Evolutionary conservation across 2,113 vertebrate genomes (phyloP).

Genomic region (Larimichthys crocea): DNA sequence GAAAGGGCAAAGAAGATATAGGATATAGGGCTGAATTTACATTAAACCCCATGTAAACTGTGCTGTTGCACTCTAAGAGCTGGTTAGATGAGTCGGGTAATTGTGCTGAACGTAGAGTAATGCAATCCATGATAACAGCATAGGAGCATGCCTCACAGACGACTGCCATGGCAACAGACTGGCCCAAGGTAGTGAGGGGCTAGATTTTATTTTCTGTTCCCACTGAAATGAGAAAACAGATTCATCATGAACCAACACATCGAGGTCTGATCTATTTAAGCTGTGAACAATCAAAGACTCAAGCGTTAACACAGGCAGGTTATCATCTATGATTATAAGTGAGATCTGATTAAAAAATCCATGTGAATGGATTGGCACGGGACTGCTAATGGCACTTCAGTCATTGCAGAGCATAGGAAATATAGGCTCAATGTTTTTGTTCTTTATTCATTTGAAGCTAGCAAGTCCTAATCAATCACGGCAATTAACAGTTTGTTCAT

Average conservation of each 20-base stretch:
- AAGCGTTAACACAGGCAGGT: constrained; percentile 24
- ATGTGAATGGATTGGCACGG: background rate
- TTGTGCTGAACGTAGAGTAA: constrained; percentile 61
- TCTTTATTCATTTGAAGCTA: constrained; percentile 7
- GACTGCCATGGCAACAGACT: constrained; percentile 78
- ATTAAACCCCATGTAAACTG: background rate
- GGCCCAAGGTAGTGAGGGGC: constrained; percentile 57
- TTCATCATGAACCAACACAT: constrained; percentile 35
- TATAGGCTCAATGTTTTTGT: background rate
- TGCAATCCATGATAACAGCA: constrained; percentile 61
- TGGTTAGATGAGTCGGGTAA: constrained; percentile 55
- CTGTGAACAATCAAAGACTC: constrained; percentile 6
- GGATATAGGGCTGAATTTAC: background rate
- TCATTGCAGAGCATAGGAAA: constrained; percentile 4
- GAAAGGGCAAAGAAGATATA: background rate
- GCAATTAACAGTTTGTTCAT: constrained; percentile 3
- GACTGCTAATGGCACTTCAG: background rate
- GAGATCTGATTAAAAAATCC: background rate
- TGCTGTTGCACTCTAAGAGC: constrained; percentile 42
- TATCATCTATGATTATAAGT: background rate
- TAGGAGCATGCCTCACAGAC: constrained; percentile 58
- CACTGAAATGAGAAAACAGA: constrained; percentile 48
- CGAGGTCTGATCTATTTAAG: constrained; percentile 33
- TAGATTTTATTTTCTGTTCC: constrained; percentile 49
- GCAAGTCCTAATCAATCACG: background rate